A percentile compares a stretch with the other conserved stretches of the same genome.
Evolutionary conservation across 2,797 vertebrate genomes (phyloP).

Genomic region (Taenioides sp.): DNA sequence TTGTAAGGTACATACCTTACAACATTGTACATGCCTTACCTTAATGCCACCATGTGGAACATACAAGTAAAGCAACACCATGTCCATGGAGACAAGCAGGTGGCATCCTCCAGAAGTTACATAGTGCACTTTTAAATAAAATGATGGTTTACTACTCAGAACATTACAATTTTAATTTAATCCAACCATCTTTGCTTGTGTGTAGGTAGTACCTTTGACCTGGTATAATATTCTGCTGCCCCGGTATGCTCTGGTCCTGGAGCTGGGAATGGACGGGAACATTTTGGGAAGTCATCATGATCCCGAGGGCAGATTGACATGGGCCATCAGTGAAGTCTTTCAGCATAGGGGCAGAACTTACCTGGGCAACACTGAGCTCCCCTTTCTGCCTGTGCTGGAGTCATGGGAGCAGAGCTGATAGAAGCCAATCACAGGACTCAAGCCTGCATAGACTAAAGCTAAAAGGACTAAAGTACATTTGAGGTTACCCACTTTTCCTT

Average conservation of each 20-base stretch:
- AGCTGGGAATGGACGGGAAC: conserved; percentile 57
- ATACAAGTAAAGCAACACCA: too few species aligned
- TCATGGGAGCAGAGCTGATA: conserved; percentile 32
- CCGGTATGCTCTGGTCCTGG: conserved; percentile 69
- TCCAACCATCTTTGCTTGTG: neutral
- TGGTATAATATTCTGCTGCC: conserved; percentile 68
- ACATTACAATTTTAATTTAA: neutral
- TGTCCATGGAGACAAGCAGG: too few species aligned
- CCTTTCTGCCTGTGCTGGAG: conserved; percentile 69
- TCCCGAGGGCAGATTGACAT: conserved; percentile 55
- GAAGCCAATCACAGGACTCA: neutral
- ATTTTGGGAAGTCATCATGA: conserved; percentile 63
- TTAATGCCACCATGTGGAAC: too few species aligned
- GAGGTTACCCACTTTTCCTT: neutral
- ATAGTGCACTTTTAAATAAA: neutral
- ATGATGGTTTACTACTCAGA: neutral
- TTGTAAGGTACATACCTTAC: too few species aligned
- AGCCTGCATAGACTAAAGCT: neutral
- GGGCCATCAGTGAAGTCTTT: conserved; percentile 75
- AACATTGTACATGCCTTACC: too few species aligned
- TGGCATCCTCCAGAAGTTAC: neutral
- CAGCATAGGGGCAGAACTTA: conserved; percentile 65
- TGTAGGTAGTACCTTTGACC: conserved; percentile 64
- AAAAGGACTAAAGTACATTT: neutral
- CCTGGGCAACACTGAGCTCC: conserved; percentile 73